Evolutionary conservation across 1,140 invertebrate genomes (phyloP).

Genomic region (Drosophila lacteicornis): DNA sequence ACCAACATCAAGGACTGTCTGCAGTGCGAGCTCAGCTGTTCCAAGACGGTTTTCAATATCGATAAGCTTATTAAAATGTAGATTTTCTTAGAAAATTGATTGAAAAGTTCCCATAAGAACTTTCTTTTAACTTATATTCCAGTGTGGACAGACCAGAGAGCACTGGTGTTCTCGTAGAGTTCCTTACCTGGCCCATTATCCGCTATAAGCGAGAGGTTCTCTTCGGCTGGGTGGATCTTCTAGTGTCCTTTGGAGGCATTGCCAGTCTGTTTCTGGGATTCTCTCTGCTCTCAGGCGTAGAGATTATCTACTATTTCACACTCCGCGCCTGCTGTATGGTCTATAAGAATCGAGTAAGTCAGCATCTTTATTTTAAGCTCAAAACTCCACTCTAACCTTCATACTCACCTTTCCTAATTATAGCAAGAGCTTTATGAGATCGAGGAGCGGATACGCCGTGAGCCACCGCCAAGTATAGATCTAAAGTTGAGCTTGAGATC

Average conservation of each 20-base stretch:
- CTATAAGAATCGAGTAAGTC: constrained; percentile 82
- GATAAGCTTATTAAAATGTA: constrained; percentile 89
- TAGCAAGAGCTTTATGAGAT: constrained; percentile 81
- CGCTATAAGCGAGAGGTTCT: constrained; percentile 90
- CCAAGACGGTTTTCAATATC: constrained; percentile 90
- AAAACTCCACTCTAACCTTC: too few species aligned
- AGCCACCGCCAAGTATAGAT: constrained; percentile 74
- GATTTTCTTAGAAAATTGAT: not conserved
- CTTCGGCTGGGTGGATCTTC: constrained; percentile 91
- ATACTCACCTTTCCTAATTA: not conserved
- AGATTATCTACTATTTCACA: constrained; percentile 90
- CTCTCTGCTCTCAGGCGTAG: constrained; percentile 89
- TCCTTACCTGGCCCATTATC: constrained; percentile 90
- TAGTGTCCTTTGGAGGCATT: constrained; percentile 88
- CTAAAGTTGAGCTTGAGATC: constrained; percentile 59
- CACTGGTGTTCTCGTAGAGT: constrained; percentile 85
- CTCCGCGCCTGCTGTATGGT: constrained; percentile 89
- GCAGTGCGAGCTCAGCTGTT: constrained; percentile 89
- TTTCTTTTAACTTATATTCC: too few species aligned
- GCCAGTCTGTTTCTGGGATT: constrained; percentile 91
- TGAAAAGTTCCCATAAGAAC: too few species aligned
- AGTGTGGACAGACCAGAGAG: constrained; percentile 55
- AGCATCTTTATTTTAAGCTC: not conserved
- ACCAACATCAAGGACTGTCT: constrained; percentile 87
- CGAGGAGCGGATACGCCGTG: constrained; percentile 68